Base-by-base conservation (phyloP, 1,140 invertebrate genomes). In the Plectrocnemia conspersa region DNA sequence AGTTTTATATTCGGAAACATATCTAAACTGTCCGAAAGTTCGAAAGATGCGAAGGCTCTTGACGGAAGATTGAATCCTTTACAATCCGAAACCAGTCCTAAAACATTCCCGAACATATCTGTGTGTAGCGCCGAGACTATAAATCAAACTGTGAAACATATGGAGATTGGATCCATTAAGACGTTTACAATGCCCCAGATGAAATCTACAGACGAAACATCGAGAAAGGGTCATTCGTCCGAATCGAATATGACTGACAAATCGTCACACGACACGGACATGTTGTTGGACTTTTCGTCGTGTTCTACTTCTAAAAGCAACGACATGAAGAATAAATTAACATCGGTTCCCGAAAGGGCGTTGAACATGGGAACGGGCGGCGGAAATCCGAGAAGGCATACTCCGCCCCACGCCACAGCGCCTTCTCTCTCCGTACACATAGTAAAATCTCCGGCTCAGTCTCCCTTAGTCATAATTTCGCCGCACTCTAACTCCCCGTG, bases 401-500 rank as follows among this genome's bases (percentile, higher is more conserved):
- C 78, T 2, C 75, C 77, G 49, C 79, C 78, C 0, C 66, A 70
- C 0, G 77, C 82, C 11, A 70, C 75, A 1, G 83, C 83, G 27
- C 85, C 86, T 0, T 86, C 84, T 2, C 79, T 88, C 2, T 83
- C 83, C 25, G 76, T 89, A 41, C 86, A 88, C 66, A 83, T 89
- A 46, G 82, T 88, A 6, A 89, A 89, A 64, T 88, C 85, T 48
- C 86, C 86, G 2, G 84, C 82, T 0, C 83, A 85, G 0, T 84
- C 82, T 11, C 84, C 83, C 0, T 67, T 84, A 7, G 76, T 85
- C 11, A 78, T 79, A 2, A 79, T 83, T 1, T 85, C 85, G 5
- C 86, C 85, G 2, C 84, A 85, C 64, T 86, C 85, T 3, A 80
- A 82, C 27, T 89, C 88, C 1, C 88, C 89, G 3, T 86, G 83